A percentile compares a stretch with the other conserved stretches of the same genome.
Conservation (phyloP, 2,113 vertebrate species). For the Passer montanus region DNA sequence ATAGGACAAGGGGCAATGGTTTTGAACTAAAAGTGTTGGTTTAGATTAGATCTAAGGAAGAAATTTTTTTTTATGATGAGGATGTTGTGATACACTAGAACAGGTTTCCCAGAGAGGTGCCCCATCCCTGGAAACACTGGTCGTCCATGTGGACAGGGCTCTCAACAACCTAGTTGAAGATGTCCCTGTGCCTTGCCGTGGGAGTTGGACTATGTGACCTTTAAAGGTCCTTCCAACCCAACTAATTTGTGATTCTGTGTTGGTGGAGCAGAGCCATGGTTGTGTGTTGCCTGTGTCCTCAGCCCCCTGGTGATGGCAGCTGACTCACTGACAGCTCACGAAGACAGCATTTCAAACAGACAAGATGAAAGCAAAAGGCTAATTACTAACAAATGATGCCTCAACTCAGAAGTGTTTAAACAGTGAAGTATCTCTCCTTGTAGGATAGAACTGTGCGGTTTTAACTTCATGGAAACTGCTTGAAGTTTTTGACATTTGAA, state of each 20-base stretch:
- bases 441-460: background rate
- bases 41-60: background rate
- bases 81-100: background rate
- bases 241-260: background rate
- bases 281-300: background rate
- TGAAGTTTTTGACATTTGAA: background rate
- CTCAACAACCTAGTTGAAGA: background rate
- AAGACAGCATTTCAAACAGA: background rate
- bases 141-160: background rate
- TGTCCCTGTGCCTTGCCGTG: background rate
- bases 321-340: background rate
- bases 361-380: constrained; percentile 8
- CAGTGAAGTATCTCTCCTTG: background rate
- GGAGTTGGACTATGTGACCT: background rate
- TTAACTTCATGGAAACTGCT: background rate
- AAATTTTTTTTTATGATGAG: background rate
- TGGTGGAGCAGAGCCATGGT: background rate
- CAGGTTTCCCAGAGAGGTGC: background rate
- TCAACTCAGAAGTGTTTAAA: background rate
- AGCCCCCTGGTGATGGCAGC: background rate
- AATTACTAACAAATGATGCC: constrained; percentile 5
- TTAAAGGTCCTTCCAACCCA: background rate
- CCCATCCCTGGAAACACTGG: background rate
- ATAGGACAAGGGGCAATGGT: background rate
- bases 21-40: background rate